Conservation (phyloP, 2,113 vertebrate genomes). For the Ammodytes marinus region DNA sequence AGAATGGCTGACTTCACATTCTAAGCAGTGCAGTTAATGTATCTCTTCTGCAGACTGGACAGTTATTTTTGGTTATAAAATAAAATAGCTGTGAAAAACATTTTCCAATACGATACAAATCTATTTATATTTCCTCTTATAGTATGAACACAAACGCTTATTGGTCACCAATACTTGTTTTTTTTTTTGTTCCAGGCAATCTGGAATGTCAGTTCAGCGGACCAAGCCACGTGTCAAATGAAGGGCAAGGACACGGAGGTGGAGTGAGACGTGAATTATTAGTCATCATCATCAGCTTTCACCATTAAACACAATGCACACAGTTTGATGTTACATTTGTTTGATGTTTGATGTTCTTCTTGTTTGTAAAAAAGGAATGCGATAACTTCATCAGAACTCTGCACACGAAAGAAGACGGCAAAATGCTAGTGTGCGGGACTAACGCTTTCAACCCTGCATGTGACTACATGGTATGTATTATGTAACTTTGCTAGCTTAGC, state of each 20-base stretch:
- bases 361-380: conserved; percentile 46
- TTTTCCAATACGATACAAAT: not conserved
- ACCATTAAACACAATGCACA: not conserved
- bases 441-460: conserved; percentile 43
- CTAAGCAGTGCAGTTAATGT: too few species aligned
- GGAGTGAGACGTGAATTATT: not conserved
- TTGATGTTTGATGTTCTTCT: not conserved
- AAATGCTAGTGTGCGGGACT: conserved; percentile 40
- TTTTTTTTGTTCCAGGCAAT: conserved; percentile 2
- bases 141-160: not conserved
- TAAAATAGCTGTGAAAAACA: not conserved
- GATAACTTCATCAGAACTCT: conserved; percentile 44
- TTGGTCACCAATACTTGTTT: not conserved
- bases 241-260: conserved; percentile 36
- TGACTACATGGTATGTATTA: conserved; percentile 30
- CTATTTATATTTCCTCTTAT: not conserved
- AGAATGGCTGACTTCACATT: too few species aligned
- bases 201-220: conserved; percentile 20
- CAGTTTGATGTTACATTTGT: accelerated
- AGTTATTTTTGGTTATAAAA: too few species aligned
- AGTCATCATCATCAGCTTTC: not conserved
- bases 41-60: too few species aligned
- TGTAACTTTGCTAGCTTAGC: not conserved
- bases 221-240: conserved; percentile 25
- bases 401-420: conserved; percentile 32